phyloP scores from a whole-genome alignment of 2,113 vertebrate genomes.

The Anhinga rufa region DNA sequence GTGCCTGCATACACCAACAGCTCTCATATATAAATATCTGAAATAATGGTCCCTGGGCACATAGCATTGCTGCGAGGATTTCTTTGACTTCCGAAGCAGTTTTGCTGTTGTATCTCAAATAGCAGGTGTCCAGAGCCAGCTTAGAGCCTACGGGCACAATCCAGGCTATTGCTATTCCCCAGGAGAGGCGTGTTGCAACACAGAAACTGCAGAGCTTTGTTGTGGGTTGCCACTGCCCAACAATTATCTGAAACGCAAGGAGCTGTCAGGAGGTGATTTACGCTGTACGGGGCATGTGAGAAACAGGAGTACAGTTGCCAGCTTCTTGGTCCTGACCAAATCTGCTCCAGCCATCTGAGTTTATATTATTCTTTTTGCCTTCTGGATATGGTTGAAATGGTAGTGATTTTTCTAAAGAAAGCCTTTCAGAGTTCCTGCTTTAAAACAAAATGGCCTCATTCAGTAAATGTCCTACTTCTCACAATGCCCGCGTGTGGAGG shows the following conservation, averaged over 20 bases:
- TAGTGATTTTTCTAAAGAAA: slow-evolving; percentile 15
- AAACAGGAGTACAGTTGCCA: slow-evolving; percentile 9
- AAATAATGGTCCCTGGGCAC: background rate
- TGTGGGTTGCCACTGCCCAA: slow-evolving; percentile 40
- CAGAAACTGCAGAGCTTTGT: slow-evolving; percentile 22
- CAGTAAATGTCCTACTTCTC: background rate
- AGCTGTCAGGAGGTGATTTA: slow-evolving; percentile 53
- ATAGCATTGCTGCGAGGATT: slow-evolving; percentile 5
- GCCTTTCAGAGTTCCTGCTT: background rate
- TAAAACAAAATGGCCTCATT: slow-evolving; percentile 14
- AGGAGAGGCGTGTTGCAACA: background rate
- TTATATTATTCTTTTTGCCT: slow-evolving; percentile 13
- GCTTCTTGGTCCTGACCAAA: slow-evolving; percentile 16
- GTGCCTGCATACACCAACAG: background rate
- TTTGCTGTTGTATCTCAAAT: slow-evolving; percentile 5
- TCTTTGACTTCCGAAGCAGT: slow-evolving; percentile 54
- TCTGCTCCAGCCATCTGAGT: slow-evolving; percentile 26
- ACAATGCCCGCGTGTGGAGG: background rate
- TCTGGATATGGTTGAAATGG: slow-evolving; percentile 19
- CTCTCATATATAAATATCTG: background rate
- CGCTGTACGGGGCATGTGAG: background rate
- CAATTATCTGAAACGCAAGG: background rate
- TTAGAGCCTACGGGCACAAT: background rate
- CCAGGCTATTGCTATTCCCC: background rate
- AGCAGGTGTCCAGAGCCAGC: slow-evolving; percentile 32